Evolutionary conservation across 2,113 vertebrate genomes (phyloP).

Genomic region (Sarotherodon lohbergeri): DNA sequence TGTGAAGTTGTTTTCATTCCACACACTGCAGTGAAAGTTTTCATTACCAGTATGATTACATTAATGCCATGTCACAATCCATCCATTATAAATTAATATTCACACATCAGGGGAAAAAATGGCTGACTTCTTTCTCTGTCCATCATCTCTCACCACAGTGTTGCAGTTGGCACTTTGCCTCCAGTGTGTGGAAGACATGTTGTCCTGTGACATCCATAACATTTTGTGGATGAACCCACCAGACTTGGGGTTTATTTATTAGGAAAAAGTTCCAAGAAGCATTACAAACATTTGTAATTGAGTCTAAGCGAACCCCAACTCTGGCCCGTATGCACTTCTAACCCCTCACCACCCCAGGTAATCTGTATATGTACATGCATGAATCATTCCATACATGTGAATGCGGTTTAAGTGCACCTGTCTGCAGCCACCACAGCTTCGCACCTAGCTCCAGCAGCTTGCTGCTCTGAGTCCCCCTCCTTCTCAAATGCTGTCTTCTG

Average conservation of each 20-base stretch:
- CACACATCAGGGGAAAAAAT: neutral
- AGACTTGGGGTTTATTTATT: neutral
- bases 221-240: neutral
- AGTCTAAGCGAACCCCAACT: conserved; percentile 2
- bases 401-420: neutral
- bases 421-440: neutral
- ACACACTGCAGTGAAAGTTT: neutral
- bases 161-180: neutral
- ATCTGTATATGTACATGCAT: neutral
- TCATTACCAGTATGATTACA: neutral
- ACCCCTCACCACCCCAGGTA: neutral
- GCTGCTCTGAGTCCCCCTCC: neutral
- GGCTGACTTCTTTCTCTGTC: neutral
- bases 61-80: neutral
- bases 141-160: neutral
- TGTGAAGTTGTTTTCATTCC: neutral
- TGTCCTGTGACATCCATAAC: neutral
- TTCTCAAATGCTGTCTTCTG: conserved; percentile 62
- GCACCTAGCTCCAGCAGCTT: neutral
- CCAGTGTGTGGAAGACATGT: neutral
- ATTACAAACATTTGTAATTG: neutral
- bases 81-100: neutral
- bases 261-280: neutral
- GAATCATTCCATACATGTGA: neutral
- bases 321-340: conserved; percentile 14